These are phyloP conservation scores for Leucophenga montana DNA, from an alignment of 2,888 invertebrate genomes.

Conservation along the genomic window DNA sequence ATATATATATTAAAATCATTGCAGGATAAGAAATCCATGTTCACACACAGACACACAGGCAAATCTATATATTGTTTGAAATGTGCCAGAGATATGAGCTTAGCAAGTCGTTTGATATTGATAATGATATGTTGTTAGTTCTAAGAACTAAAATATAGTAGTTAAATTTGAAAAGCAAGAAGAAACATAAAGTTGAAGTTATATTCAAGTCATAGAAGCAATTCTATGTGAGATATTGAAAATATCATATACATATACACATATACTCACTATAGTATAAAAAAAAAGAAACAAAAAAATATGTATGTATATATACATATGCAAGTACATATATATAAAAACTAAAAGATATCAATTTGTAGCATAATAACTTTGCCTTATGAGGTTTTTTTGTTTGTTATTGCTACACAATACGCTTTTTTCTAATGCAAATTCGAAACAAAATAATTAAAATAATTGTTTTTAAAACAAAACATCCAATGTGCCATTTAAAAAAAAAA, in stretches of 20 bases:
- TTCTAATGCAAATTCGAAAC: no score
- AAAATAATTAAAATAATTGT: no score
- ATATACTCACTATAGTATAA: constrained; percentile 34
- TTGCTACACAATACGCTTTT: no score
- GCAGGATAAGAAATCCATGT: not conserved
- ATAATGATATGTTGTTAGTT: constrained; percentile 51
- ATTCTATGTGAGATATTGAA: not conserved
- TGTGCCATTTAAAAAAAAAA: no score
- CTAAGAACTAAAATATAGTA: constrained; percentile 49
- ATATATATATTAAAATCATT: no score
- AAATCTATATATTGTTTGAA: not conserved
- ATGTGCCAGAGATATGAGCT: constrained; percentile 19
- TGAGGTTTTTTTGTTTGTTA: constrained; percentile 12
- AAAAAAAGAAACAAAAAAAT: not conserved
- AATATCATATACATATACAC: constrained; percentile 44
- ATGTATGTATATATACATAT: no score
- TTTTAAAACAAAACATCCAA: no score
- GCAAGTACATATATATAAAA: not conserved
- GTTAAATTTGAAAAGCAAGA: constrained; percentile 28
- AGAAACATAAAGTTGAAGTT: not conserved
- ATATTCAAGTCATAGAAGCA: not conserved
- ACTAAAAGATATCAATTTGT: not conserved
- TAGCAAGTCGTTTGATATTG: constrained; percentile 19
- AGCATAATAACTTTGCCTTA: not conserved
- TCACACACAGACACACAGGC: not conserved